Evolutionary conservation across 2,113 vertebrate genomes (phyloP).

Genomic region (Barbus barbus): DNA sequence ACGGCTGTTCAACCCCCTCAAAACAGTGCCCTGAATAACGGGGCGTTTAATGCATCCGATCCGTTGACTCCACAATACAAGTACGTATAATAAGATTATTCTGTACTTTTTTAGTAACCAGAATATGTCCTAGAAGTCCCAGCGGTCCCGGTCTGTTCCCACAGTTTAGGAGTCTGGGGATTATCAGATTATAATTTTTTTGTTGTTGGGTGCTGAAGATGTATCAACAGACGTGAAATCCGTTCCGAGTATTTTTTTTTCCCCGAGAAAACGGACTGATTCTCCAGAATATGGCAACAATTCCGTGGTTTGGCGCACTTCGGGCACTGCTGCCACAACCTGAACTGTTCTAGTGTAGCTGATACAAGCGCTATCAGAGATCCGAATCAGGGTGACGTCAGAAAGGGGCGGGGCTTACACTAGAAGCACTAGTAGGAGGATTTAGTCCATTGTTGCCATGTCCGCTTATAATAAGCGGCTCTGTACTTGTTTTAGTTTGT

Average conservation of each 20-base stretch:
- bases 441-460: constrained; percentile 19
- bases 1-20: constrained; percentile 17
- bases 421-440: constrained; percentile 50
- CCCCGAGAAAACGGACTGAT: constrained; percentile 36
- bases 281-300: constrained; percentile 41
- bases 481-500: background rate
- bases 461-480: background rate
- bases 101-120: background rate
- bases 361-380: constrained; percentile 64
- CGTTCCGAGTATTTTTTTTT: background rate
- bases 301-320: constrained; percentile 54
- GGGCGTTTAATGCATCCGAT: constrained; percentile 12
- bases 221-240: background rate
- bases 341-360: constrained; percentile 54
- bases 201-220: background rate
- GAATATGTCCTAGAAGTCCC: constrained; percentile 28
- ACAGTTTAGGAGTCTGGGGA: background rate
- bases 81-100: constrained; percentile 4
- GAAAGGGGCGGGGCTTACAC: constrained; percentile 66
- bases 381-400: constrained; percentile 70
- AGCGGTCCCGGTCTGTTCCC: background rate
- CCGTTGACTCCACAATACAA: constrained; percentile 21
- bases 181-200: constrained; percentile 28
- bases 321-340: constrained; percentile 59
- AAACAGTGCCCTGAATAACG: background rate